phyloP scores from a whole-genome alignment of 2,797 vertebrate genomes.

The Hemitrygon akajei region DNA sequence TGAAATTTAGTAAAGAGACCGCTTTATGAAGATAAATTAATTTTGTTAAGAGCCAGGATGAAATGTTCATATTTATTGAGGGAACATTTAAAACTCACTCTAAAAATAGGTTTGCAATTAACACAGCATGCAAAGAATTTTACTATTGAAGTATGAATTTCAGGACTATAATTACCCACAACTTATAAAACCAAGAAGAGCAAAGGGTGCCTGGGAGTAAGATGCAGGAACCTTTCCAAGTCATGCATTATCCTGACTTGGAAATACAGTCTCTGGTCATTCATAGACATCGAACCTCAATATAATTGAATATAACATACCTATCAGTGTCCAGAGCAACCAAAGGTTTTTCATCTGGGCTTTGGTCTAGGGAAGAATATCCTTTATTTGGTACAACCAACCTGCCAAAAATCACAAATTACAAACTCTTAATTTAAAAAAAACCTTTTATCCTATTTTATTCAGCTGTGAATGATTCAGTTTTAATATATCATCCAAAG shows the following conservation, averaged over 20 bases:
- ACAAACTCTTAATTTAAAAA: too few relatives aligned
- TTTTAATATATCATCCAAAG: background rate
- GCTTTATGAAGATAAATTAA: background rate
- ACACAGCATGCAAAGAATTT: background rate
- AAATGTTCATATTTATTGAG: background rate
- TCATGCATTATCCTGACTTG: too few relatives aligned
- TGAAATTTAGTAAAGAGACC: background rate
- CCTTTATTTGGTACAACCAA: constrained; percentile 96
- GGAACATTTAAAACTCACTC: background rate
- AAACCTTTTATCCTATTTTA: background rate
- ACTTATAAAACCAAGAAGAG: too few relatives aligned
- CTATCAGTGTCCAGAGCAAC: constrained; percentile 97
- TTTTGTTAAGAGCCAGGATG: background rate
- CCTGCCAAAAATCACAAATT: constrained; percentile 55
- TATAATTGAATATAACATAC: constrained; percentile 51
- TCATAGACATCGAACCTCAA: too few relatives aligned
- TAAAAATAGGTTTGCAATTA: background rate
- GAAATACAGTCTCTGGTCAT: too few relatives aligned
- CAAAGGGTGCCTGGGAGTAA: too few relatives aligned
- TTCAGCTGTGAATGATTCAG: background rate
- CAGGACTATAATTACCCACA: background rate
- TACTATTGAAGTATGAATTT: background rate
- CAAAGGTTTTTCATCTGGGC: constrained; percentile 92
- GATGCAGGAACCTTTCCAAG: too few relatives aligned
- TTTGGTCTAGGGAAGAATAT: constrained; percentile 95